Evolutionary conservation across 2,113 vertebrate species (phyloP), one percentile per base, ranked within the genome.

Genomic region (Trematocara nigrifrons): DNA sequence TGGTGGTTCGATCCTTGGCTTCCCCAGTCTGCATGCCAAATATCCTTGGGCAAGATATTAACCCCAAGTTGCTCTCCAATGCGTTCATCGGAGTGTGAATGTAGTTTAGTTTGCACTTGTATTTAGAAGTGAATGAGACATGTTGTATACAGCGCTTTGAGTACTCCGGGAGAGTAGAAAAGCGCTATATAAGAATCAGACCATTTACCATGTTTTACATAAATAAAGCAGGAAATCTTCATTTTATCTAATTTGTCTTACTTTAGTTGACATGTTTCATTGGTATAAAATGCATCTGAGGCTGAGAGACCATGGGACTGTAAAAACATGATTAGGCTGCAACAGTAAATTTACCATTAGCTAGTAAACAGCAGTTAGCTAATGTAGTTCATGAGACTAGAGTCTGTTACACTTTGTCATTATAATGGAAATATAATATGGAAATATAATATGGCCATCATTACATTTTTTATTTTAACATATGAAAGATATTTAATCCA

Each of bases 61-160:
- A 53, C 52, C 5, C 52, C 20, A 0, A 12, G 52, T 22, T 54
- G 52, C 2, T 0, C 20, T 54, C 20, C 6, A 10, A 54, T 54
- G 52, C 0, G 3, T 54, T 6, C 20, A 54, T 22, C 3, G 29
- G 29, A 31, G 20, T 54, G 20, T 54, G 53, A 54, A 12, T 4
- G 53, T 54, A 54, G 53, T 54, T 54, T 4, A 54, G 53, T 26
- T 54, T 54, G 52, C 10, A 12, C 53, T 26, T 54, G 20, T 4
- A 11, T 56, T 56, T 56, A 56, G 20, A 13, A 12, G 53, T 26
- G 10, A n/a, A 53, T 3, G n/a, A 56, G 20, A 4, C 53, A 7
- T 56, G 53, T 26, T 56, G 4, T 26, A 56, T 26, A 56, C 0
- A 2, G 53, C 1, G 22, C 53, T 5, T 56, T 56, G 6, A 56